Conservation (phyloP, 2,113 vertebrate species). For the Datnioides undecimradiatus region DNA sequence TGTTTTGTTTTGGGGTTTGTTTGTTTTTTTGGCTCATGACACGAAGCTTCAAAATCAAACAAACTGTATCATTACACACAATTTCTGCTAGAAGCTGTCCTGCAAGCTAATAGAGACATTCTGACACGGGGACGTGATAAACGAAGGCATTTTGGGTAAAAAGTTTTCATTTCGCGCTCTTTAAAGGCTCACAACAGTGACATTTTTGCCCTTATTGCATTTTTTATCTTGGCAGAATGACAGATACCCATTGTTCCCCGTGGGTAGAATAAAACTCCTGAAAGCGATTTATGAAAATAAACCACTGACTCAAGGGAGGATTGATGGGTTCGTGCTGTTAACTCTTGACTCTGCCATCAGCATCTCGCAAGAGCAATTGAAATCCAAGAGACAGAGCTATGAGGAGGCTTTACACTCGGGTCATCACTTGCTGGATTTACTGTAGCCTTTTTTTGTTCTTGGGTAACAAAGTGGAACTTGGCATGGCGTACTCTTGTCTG, state of each 20-base stretch:
- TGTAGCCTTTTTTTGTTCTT: slow-evolving; percentile 1
- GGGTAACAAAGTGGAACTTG: background rate
- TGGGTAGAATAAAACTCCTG: slow-evolving; percentile 17
- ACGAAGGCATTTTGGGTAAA: background rate
- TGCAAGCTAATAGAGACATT: slow-evolving; percentile 1
- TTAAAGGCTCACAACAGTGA: background rate
- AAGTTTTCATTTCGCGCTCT: background rate
- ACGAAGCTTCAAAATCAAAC: background rate
- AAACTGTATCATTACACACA: background rate
- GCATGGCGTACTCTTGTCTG: background rate
- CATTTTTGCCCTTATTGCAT: background rate
- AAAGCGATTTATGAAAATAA: slow-evolving; percentile 56
- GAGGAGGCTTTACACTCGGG: slow-evolving; percentile 1
- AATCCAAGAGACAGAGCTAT: slow-evolving; percentile 7
- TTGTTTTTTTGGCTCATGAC: background rate
- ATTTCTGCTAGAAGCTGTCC: background rate
- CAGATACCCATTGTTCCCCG: slow-evolving; percentile 40
- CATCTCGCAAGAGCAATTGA: slow-evolving; percentile 2
- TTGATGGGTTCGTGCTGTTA: slow-evolving; percentile 37
- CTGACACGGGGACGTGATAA: slow-evolving; percentile 9
- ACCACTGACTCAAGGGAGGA: slow-evolving; percentile 1
- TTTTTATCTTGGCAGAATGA: slow-evolving; percentile 24
- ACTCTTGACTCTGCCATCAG: slow-evolving; percentile 23
- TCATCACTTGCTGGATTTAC: background rate
- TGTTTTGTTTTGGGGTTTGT: no score